Evolutionary conservation across 2,888 invertebrate genomes (phyloP), one percentile per base, ranked within the genome.

Genomic region (Heliconius charithonia): DNA sequence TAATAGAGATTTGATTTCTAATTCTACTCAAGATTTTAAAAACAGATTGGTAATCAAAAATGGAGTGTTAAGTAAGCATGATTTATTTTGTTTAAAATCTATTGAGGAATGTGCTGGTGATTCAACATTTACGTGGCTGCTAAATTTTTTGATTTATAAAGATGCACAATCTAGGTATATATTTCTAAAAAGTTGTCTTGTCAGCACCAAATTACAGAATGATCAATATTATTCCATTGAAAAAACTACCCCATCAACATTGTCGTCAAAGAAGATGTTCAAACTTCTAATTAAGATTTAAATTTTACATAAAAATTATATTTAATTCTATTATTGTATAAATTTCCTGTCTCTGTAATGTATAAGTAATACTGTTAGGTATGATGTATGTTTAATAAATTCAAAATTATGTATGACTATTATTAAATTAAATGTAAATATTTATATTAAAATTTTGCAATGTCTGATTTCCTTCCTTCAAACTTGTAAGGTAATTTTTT

Each of bases 181-280:
- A 51, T 89, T 83, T 96, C 93, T 83, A 19, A 83, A 76, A 72
- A 84, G 84, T 72, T 85, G 85, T 76, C 81, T 85, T 29, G 81
- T 84, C 13, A 69, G 63, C 77, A 80, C 79, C 51, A 45, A 19
- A 97, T 97, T 77, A 6, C 13, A 16, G 65, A 63, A 71, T 71
- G 29, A 72, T 19, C 63, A 16, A n/a, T n/a, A 59, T 70, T 3
- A 25, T 41, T 25, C 41, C 7, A 45, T 27, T 65, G 19, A 65
- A 12, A 25, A 27, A 56, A 67, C 22, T 45, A 65, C 13, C n/a
- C 16, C 27, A 9, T 51, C 4, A 25, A 32, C 32, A 67, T 29
- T 19, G n/a, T 19, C 16, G 41, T 19, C 56, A 25, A 67, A 59
- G 19, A 66, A 67, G 25, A 25, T 25, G 59, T 72, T 16, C 32